Evolutionary conservation across 2,888 invertebrate genomes (phyloP).

Genomic region (Notodonta dromedarius): DNA sequence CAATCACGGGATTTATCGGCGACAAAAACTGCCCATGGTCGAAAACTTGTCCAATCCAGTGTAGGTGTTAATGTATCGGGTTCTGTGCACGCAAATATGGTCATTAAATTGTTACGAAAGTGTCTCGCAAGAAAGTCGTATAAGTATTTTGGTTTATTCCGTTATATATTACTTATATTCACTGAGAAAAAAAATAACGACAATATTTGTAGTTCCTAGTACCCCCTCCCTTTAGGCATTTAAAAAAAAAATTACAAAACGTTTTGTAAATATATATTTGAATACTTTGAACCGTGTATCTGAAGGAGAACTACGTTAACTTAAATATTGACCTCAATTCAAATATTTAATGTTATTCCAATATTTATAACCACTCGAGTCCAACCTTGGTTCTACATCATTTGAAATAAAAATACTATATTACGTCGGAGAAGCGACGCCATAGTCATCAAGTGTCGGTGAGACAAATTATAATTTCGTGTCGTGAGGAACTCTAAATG

Average conservation of each 20-base stretch:
- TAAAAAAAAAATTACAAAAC: no score
- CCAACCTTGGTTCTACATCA: background rate
- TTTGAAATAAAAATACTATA: background rate
- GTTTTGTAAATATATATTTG: no score
- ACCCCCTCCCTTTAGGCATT: no score
- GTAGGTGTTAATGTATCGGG: slow-evolving; percentile 35
- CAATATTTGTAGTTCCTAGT: no score
- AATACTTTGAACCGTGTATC: no score
- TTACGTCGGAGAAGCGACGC: background rate
- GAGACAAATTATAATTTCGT: slow-evolving; percentile 39
- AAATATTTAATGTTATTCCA: background rate
- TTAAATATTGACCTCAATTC: no score
- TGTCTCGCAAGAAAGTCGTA: background rate
- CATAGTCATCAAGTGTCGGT: slow-evolving; percentile 31
- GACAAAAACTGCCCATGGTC: slow-evolving; percentile 35
- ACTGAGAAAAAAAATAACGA: no score
- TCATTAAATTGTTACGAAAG: slow-evolving; percentile 22
- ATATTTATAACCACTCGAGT: background rate
- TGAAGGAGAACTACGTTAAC: no score
- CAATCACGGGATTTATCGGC: slow-evolving; percentile 42
- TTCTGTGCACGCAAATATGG: slow-evolving; percentile 33
- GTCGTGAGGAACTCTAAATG: slow-evolving; percentile 42
- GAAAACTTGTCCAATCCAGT: slow-evolving; percentile 28
- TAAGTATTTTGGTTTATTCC: no score
- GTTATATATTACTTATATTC: no score